A percentile compares a stretch with the other conserved stretches of the same genome.
phyloP scores from a whole-genome alignment of 2,113 vertebrate species.

The Ophiodon elongatus region DNA sequence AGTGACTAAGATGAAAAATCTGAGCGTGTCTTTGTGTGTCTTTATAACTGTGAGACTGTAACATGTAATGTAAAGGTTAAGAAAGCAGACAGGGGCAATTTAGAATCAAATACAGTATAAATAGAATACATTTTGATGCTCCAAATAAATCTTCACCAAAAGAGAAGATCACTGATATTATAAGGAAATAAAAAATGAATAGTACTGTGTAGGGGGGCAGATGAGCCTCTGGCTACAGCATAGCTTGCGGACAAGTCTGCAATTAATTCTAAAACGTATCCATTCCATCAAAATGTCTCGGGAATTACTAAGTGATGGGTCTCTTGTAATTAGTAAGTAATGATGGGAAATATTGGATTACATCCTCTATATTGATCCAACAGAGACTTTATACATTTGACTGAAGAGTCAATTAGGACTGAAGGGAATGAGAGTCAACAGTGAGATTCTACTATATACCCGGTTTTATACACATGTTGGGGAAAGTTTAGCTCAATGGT shows the following conservation, averaged over 20 bases:
- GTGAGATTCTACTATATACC: not conserved
- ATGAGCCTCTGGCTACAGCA: slow-evolving; percentile 25
- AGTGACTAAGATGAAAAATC: slow-evolving; percentile 39
- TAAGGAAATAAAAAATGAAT: slow-evolving; percentile 8
- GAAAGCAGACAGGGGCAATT: not conserved
- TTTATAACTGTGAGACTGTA: not conserved
- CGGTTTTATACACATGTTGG: not conserved
- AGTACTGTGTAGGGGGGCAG: not conserved
- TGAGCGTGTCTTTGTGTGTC: not conserved
- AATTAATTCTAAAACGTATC: slow-evolving; percentile 46
- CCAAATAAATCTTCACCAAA: not conserved
- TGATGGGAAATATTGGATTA: slow-evolving; percentile 43
- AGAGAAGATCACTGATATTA: not conserved
- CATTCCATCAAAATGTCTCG: slow-evolving; percentile 43
- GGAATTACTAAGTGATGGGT: slow-evolving; percentile 35
- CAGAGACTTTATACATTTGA: slow-evolving; percentile 29
- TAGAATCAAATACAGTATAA: not conserved
- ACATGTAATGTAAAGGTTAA: not conserved
- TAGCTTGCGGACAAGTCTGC: slow-evolving; percentile 18
- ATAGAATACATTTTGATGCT: not conserved
- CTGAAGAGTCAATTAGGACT: slow-evolving; percentile 18
- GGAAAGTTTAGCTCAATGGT: not conserved
- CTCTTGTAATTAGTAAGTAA: slow-evolving; percentile 44
- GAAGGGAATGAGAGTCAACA: not conserved
- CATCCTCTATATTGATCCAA: slow-evolving; percentile 34